Percentiles rank a stretch among this genome's conserved stretches.
phyloP scores from a whole-genome alignment of 2,888 invertebrate species.

The Netelia inedita region DNA sequence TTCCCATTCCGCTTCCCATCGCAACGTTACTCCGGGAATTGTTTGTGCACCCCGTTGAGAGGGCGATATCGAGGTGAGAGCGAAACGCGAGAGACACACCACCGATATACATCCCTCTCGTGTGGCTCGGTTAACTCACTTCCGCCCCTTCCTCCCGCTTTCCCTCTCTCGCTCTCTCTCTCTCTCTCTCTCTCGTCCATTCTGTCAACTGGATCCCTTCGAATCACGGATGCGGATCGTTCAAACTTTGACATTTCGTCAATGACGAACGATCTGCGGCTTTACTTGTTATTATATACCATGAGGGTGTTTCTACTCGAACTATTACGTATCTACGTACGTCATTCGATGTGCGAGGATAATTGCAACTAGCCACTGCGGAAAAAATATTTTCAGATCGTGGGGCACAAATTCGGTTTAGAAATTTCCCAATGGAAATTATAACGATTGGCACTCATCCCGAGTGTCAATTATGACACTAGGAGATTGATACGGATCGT shows the following conservation, averaged over 20 bases:
- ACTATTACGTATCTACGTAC: constrained; percentile 15
- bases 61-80: constrained; percentile 71
- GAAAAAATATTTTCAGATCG: not conserved
- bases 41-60: constrained; percentile 70
- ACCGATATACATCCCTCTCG: constrained; percentile 64
- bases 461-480: too few relatives aligned
- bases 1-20: constrained; percentile 36
- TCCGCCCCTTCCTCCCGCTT: constrained; percentile 49
- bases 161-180: constrained; percentile 26
- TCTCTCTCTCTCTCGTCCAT: constrained; percentile 12
- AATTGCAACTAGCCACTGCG: not conserved
- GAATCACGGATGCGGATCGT: constrained; percentile 58
- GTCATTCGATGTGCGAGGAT: not conserved
- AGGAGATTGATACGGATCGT: too few relatives aligned
- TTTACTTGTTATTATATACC: constrained; percentile 53
- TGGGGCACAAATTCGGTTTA: not conserved
- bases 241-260: constrained; percentile 62
- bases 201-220: constrained; percentile 22
- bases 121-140: constrained; percentile 67
- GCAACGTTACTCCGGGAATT: constrained; percentile 67
- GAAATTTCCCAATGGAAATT: not conserved
- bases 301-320: constrained; percentile 5
- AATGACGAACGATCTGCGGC: constrained; percentile 59
- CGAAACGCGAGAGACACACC: constrained; percentile 48
- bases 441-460: not conserved